These are phyloP conservation scores for Myoxocephalus aenaeus DNA, from an alignment of 2,797 vertebrate genomes.

Conservation along the genomic window DNA sequence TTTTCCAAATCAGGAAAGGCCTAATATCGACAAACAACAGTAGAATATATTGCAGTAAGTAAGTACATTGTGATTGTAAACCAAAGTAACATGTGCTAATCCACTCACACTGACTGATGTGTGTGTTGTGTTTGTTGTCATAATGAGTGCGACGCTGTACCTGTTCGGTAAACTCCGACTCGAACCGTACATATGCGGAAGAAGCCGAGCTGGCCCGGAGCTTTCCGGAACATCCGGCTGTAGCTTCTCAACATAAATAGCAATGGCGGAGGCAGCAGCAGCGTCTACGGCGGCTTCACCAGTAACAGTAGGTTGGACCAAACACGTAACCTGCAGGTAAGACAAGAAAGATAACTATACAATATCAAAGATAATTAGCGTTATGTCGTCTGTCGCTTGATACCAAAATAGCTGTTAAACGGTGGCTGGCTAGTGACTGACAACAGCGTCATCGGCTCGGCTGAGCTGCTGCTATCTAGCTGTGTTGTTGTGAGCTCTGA, in stretches of 20 bases:
- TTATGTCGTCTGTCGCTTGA: background rate
- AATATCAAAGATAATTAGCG: too few species aligned
- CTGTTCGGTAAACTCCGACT: constrained; percentile 53
- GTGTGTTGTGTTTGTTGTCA: background rate
- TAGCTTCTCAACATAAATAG: constrained; percentile 94
- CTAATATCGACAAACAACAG: background rate
- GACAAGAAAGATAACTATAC: background rate
- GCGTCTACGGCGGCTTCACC: constrained; percentile 81
- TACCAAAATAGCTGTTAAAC: background rate
- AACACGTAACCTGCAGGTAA: constrained; percentile 96
- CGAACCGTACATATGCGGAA: constrained; percentile 57
- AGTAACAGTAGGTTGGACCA: constrained; percentile 90
- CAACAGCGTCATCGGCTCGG: constrained; percentile 50
- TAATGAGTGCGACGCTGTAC: background rate
- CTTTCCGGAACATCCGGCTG: constrained; percentile 87
- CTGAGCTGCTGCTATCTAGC: constrained; percentile 66
- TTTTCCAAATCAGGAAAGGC: background rate
- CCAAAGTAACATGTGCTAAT: too few species aligned
- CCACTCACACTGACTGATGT: too few species aligned
- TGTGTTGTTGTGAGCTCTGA: constrained; percentile 33
- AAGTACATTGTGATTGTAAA: background rate
- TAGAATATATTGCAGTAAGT: too few species aligned
- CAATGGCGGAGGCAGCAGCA: constrained; percentile 98
- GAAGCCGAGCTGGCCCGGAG: constrained; percentile 57
- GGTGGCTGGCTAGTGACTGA: constrained; percentile 18